Evolutionary conservation across 2,888 invertebrate genomes (phyloP), one percentile per base, ranked within the genome.

Genomic region (Nymphalis c-album): DNA sequence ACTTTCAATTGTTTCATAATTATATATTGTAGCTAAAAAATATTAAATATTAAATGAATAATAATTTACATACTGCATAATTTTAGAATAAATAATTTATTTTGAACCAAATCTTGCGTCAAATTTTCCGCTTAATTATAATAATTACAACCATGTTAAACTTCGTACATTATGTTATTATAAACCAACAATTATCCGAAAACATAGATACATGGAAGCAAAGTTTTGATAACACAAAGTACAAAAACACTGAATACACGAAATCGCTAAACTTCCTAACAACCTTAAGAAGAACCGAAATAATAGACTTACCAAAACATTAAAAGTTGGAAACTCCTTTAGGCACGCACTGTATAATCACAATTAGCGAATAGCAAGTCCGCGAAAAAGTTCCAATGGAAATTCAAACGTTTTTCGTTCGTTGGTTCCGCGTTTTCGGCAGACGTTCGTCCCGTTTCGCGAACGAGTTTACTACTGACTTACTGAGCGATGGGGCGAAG

Each of bases 381-480:
- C 60, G 63, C 64, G 66, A 55, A 69, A 72, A 73, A 69, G 72
- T 75, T 68, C 58, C 26, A 13, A 46, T 45, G 18, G 50, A 55
- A 50, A 63, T 64, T 65, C 8, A 20, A 63, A 53, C 50, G 71
- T 18, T 73, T 68, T 59, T 58, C 67, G 62, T 53, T 50, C 64
- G 69, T 51, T 67, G 67, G 63, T 69, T 69, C 60, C 61, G 60
- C 60, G 60, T 60, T 69, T 71, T 71, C 55, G 53, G 70, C 60
- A 67, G 58, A 75, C 76, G 74, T 71, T 70, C 76, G 69, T 64
- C 63, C 71, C 72, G 69, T 60, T 55, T 55, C 71, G 71, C 72
- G 72, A 69, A 55, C 73, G 70, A 69, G 73, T 70, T 65, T 72
- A 60, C 67, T 70, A 77, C 76, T 76, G 77, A 75, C 69, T 60